Percentiles rank a stretch among this genome's conserved stretches.
Conservation (phyloP, 2,888 invertebrate genomes). For the Xylophagus ater region DNA sequence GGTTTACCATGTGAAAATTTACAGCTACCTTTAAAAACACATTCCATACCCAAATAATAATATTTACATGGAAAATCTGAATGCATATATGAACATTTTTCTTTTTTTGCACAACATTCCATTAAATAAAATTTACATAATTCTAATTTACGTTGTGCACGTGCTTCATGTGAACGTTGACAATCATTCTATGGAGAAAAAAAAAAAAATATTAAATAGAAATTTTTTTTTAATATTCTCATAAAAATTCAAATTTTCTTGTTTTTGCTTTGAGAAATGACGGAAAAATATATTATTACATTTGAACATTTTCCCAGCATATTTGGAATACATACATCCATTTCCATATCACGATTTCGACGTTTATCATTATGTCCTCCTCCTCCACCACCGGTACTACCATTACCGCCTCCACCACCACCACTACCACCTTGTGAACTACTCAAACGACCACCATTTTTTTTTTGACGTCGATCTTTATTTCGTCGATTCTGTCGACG, state of each 20-base stretch:
- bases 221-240: background rate
- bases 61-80: slow-evolving; percentile 96
- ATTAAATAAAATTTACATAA: slow-evolving; percentile 93
- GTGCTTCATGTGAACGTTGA: slow-evolving; percentile 73
- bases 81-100: slow-evolving; percentile 93
- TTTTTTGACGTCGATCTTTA: slow-evolving; percentile 34
- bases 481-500: slow-evolving; percentile 33
- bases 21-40: slow-evolving; percentile 73
- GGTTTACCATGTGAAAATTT: slow-evolving; percentile 88
- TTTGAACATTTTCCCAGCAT: slow-evolving; percentile 83
- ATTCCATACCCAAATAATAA: slow-evolving; percentile 85
- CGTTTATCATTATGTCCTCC: slow-evolving; percentile 44
- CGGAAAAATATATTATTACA: slow-evolving; percentile 27
- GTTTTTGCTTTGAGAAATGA: background rate
- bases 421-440: slow-evolving; percentile 33
- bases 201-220: slow-evolving; percentile 6
- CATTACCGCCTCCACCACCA: slow-evolving; percentile 36
- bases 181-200: slow-evolving; percentile 61
- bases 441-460: slow-evolving; percentile 34
- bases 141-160: slow-evolving; percentile 78
- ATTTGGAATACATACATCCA: slow-evolving; percentile 69
- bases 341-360: slow-evolving; percentile 50
- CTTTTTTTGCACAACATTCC: slow-evolving; percentile 88
- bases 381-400: slow-evolving; percentile 43
- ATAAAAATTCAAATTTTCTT: background rate